Evolutionary conservation across 2,113 vertebrate species (phyloP), one percentile per base, ranked within the genome.

Genomic region (Scolopax mira): DNA sequence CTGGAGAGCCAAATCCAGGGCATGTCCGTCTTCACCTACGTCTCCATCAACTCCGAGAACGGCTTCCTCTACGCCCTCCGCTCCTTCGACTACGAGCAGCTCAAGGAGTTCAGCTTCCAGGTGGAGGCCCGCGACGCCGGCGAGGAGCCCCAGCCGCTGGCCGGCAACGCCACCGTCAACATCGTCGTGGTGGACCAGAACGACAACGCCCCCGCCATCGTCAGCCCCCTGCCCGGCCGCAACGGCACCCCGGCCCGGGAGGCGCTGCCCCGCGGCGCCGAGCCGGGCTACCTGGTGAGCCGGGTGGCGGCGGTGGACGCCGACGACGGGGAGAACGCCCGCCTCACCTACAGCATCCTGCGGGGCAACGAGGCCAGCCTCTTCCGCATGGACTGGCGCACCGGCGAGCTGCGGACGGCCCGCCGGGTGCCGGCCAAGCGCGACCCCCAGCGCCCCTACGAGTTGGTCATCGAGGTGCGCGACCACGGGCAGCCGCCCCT

Each of bases 1-100:
- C 95, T 99, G 72, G 99, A 99, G 95, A 98, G 99, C 94, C 99
- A 99, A 92, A 99, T 99, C 92, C 99, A 99, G 97, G 99, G 99
- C 93, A 99, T 99, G 99, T 99, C 99, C 3, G 98, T 99, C 44
- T 99, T 99, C 97, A 99, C 99, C n/a, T 99, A 99, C 23, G 99
- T 99, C 96, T 99, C 99, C 79, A 99, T 99, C 98, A 99, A 99
- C 95, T 98, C 99, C 8, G 99, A 99, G 97, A 99, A 99, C 16
- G 99, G 99, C 37, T 99, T 99, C 85, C 97, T 99, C 83, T 99
- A 99, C 54, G 99, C 99, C 2, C 98, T 99, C 79, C 97, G 99
- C 83, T 99, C 99, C 13, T 99, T 99, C 61, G 99, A 99, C 93
- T 99, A 99, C 30, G 99, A 99, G 95, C 99, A 99, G 97, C 98